Percentiles rank a stretch among this genome's conserved stretches.
These are phyloP conservation scores for Hydropsyche betteni DNA, from an alignment of 2,888 invertebrate species.

Conservation along the genomic window DNA sequence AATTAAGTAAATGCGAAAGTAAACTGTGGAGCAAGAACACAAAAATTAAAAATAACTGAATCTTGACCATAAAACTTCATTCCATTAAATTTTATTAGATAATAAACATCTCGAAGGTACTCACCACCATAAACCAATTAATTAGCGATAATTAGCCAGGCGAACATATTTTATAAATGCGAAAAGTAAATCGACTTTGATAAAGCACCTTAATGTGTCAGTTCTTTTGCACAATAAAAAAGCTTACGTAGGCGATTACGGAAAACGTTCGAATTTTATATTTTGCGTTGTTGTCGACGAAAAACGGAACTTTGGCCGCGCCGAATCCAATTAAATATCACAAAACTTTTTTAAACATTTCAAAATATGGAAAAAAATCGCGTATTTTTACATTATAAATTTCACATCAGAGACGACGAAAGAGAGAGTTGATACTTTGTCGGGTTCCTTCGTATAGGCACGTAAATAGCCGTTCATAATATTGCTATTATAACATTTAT, in stretches of 20 bases:
- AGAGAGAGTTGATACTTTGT: constrained; percentile 34
- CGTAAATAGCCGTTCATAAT: constrained; percentile 27
- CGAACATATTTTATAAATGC: not conserved
- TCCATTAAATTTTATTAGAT: constrained; percentile 29
- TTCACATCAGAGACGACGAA: too few relatives aligned
- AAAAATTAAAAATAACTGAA: constrained; percentile 1
- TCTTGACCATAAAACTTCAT: constrained; percentile 7
- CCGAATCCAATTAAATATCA: not conserved
- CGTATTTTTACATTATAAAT: too few relatives aligned
- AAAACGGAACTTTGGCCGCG: constrained; percentile 20
- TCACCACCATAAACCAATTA: constrained; percentile 4
- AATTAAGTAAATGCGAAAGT: too few relatives aligned
- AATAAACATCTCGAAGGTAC: constrained; percentile 26
- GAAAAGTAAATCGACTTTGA: not conserved
- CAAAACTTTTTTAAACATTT: not conserved
- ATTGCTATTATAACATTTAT: constrained; percentile 19
- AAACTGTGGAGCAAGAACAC: too few relatives aligned
- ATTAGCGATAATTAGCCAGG: constrained; percentile 8
- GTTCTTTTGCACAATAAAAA: constrained; percentile 5
- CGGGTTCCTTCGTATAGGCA: constrained; percentile 15
- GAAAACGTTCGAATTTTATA: not conserved
- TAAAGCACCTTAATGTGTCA: not conserved
- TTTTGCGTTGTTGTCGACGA: too few relatives aligned
- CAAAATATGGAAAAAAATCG: too few relatives aligned
- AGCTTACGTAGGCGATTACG: not conserved